Percentiles rank a stretch among this genome's conserved stretches.
Evolutionary conservation across 30 jellyfish, hydroid and myxozoan species (phyloP).

Genomic region (Cassiopea xamachana): DNA sequence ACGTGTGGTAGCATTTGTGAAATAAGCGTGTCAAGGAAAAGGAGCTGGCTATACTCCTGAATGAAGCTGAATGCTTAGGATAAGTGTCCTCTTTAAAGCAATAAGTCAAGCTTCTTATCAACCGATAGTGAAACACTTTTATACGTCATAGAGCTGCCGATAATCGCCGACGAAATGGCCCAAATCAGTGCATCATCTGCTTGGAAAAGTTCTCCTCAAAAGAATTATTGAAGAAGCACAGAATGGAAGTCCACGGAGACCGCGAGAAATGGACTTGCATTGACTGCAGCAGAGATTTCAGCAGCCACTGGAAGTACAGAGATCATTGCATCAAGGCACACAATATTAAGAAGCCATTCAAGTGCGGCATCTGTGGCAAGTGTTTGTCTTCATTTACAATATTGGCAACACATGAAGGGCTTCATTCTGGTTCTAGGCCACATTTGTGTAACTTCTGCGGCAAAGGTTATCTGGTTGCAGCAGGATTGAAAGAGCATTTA

Average conservation of each 20-base stretch:
- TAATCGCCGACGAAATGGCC: constrained; percentile 20
- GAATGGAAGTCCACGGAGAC: constrained; percentile 44
- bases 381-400: constrained; percentile 60
- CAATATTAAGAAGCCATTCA: constrained; percentile 54
- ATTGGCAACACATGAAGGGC: constrained; percentile 64
- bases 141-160: not conserved
- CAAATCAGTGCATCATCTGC: constrained; percentile 55
- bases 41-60: no score
- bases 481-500: constrained; percentile 63
- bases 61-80: no score
- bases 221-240: constrained; percentile 31
- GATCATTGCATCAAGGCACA: constrained; percentile 62
- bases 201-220: constrained; percentile 50
- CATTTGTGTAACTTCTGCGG: constrained; percentile 58
- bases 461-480: constrained; percentile 62
- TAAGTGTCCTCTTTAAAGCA: no score
- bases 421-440: constrained; percentile 65
- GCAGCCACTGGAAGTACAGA: constrained; percentile 68
- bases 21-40: no score
- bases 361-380: constrained; percentile 56
- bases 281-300: constrained; percentile 51
- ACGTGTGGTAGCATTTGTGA: no score
- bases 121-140: not conserved
- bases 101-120: no score
- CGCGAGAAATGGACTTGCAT: constrained; percentile 48